A percentile compares a stretch with the other conserved stretches of the same genome.
Conservation (phyloP, 2,888 invertebrate genomes). For the Himalopsyche kuldschensis region DNA sequence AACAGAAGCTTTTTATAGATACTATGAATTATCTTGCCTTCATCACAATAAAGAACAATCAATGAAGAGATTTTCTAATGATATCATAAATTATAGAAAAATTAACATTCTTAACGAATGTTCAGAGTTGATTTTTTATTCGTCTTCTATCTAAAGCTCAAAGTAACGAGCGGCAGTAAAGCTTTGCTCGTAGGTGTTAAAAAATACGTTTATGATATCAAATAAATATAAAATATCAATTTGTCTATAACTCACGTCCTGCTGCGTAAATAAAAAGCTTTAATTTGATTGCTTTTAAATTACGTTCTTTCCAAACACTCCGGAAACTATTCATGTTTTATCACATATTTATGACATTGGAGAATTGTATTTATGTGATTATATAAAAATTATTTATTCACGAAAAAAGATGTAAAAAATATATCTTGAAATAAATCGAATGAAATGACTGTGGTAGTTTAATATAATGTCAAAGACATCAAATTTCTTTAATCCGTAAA, state of each 20-base stretch:
- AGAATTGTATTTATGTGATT: background rate
- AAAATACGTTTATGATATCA: background rate
- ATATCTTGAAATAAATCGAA: too few species aligned
- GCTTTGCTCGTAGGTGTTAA: background rate
- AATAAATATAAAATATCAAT: background rate
- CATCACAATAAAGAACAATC: background rate
- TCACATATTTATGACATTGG: background rate
- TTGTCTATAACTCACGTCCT: background rate
- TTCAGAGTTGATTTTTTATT: background rate
- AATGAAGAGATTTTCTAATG: background rate
- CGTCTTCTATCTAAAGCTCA: background rate
- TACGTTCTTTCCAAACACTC: background rate
- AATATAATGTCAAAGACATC: too few species aligned
- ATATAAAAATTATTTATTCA: background rate
- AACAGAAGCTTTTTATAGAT: too few species aligned
- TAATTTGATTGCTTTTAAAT: background rate
- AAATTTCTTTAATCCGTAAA: too few species aligned
- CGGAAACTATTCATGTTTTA: background rate
- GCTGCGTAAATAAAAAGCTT: background rate
- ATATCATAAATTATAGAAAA: background rate
- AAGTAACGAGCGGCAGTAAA: background rate
- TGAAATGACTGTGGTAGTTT: too few species aligned
- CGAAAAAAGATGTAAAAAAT: too few species aligned
- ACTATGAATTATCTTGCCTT: background rate
- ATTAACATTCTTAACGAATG: background rate